Conservation (phyloP, 2,113 vertebrate genomes). For the Chrysochloris asiatica region DNA sequence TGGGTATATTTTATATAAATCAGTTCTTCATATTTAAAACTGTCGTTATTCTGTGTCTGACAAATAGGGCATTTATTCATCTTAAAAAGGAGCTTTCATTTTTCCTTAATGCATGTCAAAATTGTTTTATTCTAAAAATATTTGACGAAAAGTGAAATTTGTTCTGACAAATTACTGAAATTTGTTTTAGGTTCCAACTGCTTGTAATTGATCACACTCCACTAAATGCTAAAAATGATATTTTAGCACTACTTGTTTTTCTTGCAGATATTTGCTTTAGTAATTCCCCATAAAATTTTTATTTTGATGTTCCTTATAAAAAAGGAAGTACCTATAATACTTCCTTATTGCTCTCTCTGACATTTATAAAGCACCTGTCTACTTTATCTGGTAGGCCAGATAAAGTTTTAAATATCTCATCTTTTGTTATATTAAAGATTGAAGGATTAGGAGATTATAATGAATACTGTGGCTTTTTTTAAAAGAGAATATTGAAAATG, state of each 20-base stretch:
- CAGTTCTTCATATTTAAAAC: neutral
- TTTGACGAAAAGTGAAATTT: neutral
- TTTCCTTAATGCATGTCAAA: neutral
- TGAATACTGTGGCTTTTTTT: neutral
- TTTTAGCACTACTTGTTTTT: neutral
- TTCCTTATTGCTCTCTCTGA: neutral
- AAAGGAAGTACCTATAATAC: neutral
- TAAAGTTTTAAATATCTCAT: neutral
- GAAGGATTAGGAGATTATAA: neutral
- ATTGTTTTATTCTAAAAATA: neutral
- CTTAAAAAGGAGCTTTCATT: neutral
- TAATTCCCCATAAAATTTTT: constrained; percentile 17
- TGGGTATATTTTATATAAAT: neutral
- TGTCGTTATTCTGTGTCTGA: neutral
- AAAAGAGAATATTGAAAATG: neutral
- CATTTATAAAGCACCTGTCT: constrained; percentile 31
- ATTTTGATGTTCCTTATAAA: neutral
- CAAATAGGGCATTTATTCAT: neutral
- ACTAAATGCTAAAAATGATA: neutral
- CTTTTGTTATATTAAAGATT: neutral
- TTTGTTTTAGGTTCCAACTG: neutral
- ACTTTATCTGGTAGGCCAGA: neutral
- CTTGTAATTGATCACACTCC: neutral
- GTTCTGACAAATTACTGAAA: neutral
- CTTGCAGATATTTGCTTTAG: neutral